Base-by-base conservation (phyloP, 1,140 invertebrate genomes). In the Lamellibrachia luymesi region DNA sequence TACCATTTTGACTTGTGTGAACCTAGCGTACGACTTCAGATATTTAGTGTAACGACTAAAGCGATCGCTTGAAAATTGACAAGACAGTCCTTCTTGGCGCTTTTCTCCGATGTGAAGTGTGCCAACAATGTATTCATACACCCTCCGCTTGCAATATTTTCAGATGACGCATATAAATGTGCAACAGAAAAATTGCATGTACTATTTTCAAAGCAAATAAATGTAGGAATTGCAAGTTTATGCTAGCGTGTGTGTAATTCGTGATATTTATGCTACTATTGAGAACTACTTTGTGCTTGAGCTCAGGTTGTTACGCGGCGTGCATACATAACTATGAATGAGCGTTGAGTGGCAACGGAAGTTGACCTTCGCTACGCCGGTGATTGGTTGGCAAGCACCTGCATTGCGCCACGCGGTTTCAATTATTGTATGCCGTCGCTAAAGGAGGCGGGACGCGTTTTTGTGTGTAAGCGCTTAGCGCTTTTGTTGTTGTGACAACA, bases 351-450 rank as follows among this genome's bases (percentile, higher is more conserved):
- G 64, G 64, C 64, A 80, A 80, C 64, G 64, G 64, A 80, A 80
- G 64, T 80, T 80, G 64, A 80, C 64, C 64, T 80, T 80, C 64
- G 64, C 64, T 80, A 80, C 64, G 64, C 64, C 64, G 64, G 64
- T 80, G 64, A 80, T 80, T 80, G 64, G 64, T 80, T 80, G 64
- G 64, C 64, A 80, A 80, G 64, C 64, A 80, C 64, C 64, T 80
- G 64, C 64, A 80, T 80, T 80, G 64, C 64, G 64, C 64, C 64
- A 80, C 64, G 64, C 64, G 64, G 64, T 80, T 80, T 80, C 64
- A 80, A 80, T 80, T 80, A 80, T 80, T 80, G 64, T 80, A 80
- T 80, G 64, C 64, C 64, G 64, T 80, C 13, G 64, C 52, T 56
- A 56, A 56, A 56, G 52, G 52, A 56, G 52, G 52, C 64, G 64